Evolutionary conservation across 92 coral and sea anemone genomes (phyloP).

Genomic region (Epizoanthus stellaris): DNA sequence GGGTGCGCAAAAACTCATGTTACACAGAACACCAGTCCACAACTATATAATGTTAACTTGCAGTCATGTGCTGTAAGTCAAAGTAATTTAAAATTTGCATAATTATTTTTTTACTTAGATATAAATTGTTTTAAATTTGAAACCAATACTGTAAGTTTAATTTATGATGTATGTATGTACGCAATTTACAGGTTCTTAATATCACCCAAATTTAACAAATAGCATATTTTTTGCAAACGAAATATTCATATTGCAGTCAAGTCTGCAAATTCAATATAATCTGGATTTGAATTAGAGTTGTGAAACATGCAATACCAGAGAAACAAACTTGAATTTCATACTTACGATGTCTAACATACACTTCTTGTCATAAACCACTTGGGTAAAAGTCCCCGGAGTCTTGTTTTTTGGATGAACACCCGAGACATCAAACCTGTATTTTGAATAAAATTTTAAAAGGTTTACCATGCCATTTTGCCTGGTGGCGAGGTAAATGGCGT

Average conservation of each 20-base stretch:
- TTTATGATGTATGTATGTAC: too few species aligned
- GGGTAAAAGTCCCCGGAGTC: conserved; percentile 98
- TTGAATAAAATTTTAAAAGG: conserved; percentile 7
- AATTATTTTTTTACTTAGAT: too few species aligned
- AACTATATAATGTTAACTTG: too few species aligned
- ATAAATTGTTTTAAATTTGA: too few species aligned
- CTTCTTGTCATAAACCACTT: conserved; percentile 92
- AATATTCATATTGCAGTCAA: too few species aligned
- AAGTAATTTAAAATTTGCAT: too few species aligned
- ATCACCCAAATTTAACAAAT: neutral
- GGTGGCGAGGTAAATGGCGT: too few species aligned
- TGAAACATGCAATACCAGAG: neutral
- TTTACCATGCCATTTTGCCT: neutral
- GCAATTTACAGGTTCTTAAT: conserved; percentile 22
- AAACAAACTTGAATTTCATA: neutral
- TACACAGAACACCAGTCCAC: too few species aligned
- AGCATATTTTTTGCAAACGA: too few species aligned
- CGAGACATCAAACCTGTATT: conserved; percentile 90
- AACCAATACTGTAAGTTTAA: too few species aligned
- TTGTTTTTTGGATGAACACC: conserved; percentile 96
- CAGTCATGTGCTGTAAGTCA: too few species aligned
- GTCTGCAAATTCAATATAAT: neutral
- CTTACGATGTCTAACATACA: conserved; percentile 88
- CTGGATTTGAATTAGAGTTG: neutral
- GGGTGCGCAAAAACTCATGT: too few species aligned